Percentiles rank a stretch among this genome's conserved stretches.
These are phyloP conservation scores for Pogonus chalceus DNA, from an alignment of 1,140 invertebrate genomes.

Conservation along the genomic window DNA sequence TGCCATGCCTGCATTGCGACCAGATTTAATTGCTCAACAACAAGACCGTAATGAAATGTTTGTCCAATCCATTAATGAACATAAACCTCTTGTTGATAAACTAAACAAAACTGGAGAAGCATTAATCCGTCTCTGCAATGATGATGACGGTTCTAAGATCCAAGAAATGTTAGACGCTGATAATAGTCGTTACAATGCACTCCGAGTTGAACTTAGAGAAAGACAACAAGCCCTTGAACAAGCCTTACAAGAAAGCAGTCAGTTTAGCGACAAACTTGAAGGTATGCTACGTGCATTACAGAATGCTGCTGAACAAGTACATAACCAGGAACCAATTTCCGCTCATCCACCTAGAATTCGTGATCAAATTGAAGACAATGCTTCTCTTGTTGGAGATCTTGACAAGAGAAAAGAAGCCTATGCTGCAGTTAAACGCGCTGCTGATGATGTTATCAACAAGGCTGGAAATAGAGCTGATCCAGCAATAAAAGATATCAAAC, in stretches of 20 bases:
- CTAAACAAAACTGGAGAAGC: constrained; percentile 92
- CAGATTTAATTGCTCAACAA: constrained; percentile 86
- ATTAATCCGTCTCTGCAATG: constrained; percentile 70
- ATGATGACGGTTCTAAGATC: constrained; percentile 77
- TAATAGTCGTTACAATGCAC: constrained; percentile 76
- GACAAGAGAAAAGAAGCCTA: constrained; percentile 86
- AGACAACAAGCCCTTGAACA: constrained; percentile 85
- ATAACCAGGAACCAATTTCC: constrained; percentile 83
- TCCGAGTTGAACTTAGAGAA: constrained; percentile 72
- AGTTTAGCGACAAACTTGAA: constrained; percentile 92
- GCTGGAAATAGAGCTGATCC: constrained; percentile 81
- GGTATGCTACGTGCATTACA: constrained; percentile 89
- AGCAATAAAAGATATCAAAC: constrained; percentile 86
- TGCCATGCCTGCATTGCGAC: constrained; percentile 81
- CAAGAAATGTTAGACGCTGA: constrained; percentile 80
- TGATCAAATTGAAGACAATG: constrained; percentile 93
- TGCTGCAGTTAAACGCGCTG: constrained; percentile 81
- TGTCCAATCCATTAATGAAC: constrained; percentile 82
- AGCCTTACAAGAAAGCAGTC: constrained; percentile 72
- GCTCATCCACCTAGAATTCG: constrained; percentile 88
- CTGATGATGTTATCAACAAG: constrained; percentile 89
- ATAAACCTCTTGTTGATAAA: constrained; percentile 90
- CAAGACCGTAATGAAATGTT: constrained; percentile 90
- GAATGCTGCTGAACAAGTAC: constrained; percentile 82
- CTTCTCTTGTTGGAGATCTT: constrained; percentile 79